Evolutionary conservation across 2,888 invertebrate species (phyloP).

Genomic region (Morpho achilles): DNA sequence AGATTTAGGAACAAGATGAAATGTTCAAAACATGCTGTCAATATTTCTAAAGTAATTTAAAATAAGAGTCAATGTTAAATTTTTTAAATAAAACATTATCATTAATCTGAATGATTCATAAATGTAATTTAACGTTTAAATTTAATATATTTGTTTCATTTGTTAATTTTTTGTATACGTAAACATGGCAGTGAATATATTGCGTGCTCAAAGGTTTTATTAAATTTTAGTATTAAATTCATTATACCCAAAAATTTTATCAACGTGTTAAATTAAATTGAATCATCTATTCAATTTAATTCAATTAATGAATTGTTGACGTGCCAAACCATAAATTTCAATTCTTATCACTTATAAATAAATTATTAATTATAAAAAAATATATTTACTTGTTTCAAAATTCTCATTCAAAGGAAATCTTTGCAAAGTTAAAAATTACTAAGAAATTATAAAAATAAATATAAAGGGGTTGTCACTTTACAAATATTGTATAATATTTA

Average conservation of each 20-base stretch:
- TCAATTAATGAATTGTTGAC: too few relatives aligned
- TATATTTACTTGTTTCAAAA: too few relatives aligned
- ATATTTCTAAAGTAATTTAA: slow-evolving; percentile 51
- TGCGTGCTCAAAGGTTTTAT: slow-evolving; percentile 15
- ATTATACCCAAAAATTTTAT: slow-evolving; percentile 9
- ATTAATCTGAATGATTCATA: slow-evolving; percentile 3
- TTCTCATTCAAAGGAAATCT: too few relatives aligned
- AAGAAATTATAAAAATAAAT: too few relatives aligned
- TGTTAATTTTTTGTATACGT: background rate
- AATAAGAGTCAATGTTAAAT: slow-evolving; percentile 53
- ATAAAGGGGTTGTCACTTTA: too few relatives aligned
- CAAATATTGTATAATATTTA: too few relatives aligned
- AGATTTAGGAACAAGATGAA: slow-evolving; percentile 40
- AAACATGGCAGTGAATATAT: slow-evolving; percentile 4
- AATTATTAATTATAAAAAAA: too few relatives aligned
- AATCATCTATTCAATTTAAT: background rate
- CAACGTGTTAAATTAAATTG: slow-evolving; percentile 13
- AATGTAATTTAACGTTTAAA: background rate
- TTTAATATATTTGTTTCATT: too few relatives aligned
- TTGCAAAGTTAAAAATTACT: too few relatives aligned
- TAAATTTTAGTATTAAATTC: slow-evolving; percentile 10
- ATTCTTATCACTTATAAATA: too few relatives aligned
- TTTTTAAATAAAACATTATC: slow-evolving; percentile 34
- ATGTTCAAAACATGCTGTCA: slow-evolving; percentile 73
- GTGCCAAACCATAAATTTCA: too few relatives aligned